phyloP scores from a whole-genome alignment of 2,797 vertebrate species.

The Melanotaenia parkinsoni region DNA sequence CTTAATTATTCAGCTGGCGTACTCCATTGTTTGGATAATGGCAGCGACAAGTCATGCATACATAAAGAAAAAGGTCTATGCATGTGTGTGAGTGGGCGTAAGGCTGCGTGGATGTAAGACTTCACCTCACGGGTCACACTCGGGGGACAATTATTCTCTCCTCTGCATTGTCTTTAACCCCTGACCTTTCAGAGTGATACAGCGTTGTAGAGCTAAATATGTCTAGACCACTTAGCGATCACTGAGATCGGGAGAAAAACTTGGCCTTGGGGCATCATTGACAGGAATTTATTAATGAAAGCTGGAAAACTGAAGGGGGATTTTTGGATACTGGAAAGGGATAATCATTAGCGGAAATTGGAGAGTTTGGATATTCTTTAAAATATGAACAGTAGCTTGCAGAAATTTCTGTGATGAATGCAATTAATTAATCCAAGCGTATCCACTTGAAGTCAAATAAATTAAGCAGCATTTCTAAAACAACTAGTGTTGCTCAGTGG shows the following conservation, averaged over 20 bases:
- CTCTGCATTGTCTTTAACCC: conserved; percentile 80
- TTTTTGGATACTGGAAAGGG: neutral
- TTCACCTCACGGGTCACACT: conserved; percentile 65
- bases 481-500: neutral
- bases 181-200: conserved; percentile 67
- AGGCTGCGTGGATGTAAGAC: conserved; percentile 26
- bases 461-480: conserved; percentile 12
- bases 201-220: conserved; percentile 64
- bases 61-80: conserved; percentile 53
- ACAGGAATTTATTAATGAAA: conserved; percentile 45
- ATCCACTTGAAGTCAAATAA: conserved; percentile 35
- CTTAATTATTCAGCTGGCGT: conserved; percentile 64
- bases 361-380: neutral
- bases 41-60: conserved; percentile 68
- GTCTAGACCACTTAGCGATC: conserved; percentile 76
- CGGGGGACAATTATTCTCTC: conserved; percentile 68
- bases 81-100: conserved; percentile 26
- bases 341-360: neutral
- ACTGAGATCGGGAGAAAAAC: conserved; percentile 34
- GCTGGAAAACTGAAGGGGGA: neutral
- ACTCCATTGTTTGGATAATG: conserved; percentile 70
- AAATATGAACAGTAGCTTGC: neutral
- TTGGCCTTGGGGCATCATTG: conserved; percentile 47
- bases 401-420: neutral
- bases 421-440: neutral